Evolutionary conservation across 2,888 invertebrate species (phyloP).

Genomic region (Rutpela maculata): DNA sequence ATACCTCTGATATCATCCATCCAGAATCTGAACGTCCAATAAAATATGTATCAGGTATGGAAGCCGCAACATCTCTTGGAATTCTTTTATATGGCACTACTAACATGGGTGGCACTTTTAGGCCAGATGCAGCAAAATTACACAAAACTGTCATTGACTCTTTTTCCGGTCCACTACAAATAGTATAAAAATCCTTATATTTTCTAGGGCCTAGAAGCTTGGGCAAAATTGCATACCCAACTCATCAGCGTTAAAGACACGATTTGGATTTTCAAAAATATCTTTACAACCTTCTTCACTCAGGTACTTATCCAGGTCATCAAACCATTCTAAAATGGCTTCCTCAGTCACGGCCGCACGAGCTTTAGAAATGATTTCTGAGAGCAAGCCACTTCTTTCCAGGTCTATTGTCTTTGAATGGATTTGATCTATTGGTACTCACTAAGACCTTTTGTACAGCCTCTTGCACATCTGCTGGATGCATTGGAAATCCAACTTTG

Average conservation of each 20-base stretch:
- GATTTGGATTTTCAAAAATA: too few species aligned
- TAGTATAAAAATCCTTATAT: background rate
- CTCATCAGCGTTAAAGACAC: slow-evolving; percentile 28
- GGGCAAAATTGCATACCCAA: slow-evolving; percentile 4
- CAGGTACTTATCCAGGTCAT: too few species aligned
- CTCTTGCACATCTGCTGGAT: slow-evolving; percentile 20
- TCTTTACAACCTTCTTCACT: too few species aligned
- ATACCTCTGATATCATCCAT: slow-evolving; percentile 8
- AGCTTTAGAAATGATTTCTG: slow-evolving; percentile 16
- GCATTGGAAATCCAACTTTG: slow-evolving; percentile 23
- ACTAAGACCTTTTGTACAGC: slow-evolving; percentile 17
- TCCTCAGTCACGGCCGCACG: background rate
- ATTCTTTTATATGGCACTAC: slow-evolving; percentile 6
- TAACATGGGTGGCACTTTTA: too few species aligned
- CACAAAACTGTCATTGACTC: slow-evolving; percentile 24
- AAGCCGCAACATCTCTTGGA: slow-evolving; percentile 5
- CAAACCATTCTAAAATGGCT: background rate
- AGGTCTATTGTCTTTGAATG: slow-evolving; percentile 15
- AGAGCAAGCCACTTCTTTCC: slow-evolving; percentile 13
- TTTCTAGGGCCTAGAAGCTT: too few species aligned
- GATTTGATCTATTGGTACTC: background rate
- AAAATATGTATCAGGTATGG: slow-evolving; percentile 26
- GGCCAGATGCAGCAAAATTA: slow-evolving; percentile 13
- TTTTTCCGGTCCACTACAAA: slow-evolving; percentile 7
- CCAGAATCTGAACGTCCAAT: slow-evolving; percentile 42